Conservation (phyloP, 2,888 invertebrate species). For the Malthinus flaveolus region DNA sequence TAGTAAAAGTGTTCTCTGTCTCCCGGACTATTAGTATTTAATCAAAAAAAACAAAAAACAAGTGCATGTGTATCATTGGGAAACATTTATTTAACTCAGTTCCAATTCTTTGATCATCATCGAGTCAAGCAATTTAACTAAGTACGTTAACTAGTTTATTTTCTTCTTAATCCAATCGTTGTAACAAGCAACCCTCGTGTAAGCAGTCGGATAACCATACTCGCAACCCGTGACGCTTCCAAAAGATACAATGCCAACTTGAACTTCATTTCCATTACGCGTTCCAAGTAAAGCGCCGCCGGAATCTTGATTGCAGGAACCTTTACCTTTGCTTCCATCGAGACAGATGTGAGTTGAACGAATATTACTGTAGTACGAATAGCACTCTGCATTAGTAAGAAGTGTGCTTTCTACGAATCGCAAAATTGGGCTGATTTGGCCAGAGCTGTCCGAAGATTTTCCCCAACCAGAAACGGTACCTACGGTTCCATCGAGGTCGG, state of each 20-base stretch:
- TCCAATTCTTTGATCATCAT: too few species aligned
- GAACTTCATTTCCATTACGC: slow-evolving; percentile 16
- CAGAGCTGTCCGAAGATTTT: slow-evolving; percentile 43
- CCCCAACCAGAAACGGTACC: slow-evolving; percentile 58
- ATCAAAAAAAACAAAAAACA: too few species aligned
- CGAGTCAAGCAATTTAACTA: too few species aligned
- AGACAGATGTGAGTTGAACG: slow-evolving; percentile 56
- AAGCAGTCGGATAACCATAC: slow-evolving; percentile 51
- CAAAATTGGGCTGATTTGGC: slow-evolving; percentile 51
- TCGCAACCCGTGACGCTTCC: slow-evolving; percentile 49
- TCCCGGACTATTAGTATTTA: too few species aligned
- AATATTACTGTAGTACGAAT: too few species aligned
- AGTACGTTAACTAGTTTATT: too few species aligned
- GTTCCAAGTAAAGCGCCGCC: slow-evolving; percentile 42
- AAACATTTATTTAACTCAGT: too few species aligned
- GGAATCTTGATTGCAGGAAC: slow-evolving; percentile 59
- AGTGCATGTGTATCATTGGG: too few species aligned
- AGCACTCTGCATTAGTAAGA: slow-evolving; percentile 19
- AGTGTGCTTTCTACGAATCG: slow-evolving; percentile 54
- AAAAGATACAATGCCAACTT: slow-evolving; percentile 46
- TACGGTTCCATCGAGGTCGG: slow-evolving; percentile 48
- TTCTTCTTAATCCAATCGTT: slow-evolving; percentile 47
- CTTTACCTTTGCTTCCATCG: slow-evolving; percentile 50
- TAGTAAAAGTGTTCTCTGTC: too few species aligned
- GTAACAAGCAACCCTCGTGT: slow-evolving; percentile 48